phyloP scores from a whole-genome alignment of 1,140 invertebrate species.

The Trichonephila inaurata region DNA sequence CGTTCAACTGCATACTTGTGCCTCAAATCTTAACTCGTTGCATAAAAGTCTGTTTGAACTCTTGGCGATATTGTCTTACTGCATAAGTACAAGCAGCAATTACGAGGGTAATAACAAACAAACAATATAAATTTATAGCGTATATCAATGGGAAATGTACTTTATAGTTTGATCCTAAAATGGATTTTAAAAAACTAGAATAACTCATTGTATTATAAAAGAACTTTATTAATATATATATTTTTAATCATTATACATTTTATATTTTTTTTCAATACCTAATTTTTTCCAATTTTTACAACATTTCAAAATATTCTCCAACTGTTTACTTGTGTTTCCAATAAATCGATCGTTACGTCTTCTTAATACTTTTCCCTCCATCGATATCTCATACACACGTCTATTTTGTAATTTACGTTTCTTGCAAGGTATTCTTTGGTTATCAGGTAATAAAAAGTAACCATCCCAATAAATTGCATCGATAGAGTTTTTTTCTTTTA shows the following conservation, averaged over 20 bases:
- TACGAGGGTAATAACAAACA: not conserved
- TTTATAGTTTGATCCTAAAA: too few species aligned
- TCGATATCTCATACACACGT: conserved; percentile 14
- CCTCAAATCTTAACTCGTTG: not conserved
- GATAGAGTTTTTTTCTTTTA: not conserved
- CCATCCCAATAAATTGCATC: conserved; percentile 33
- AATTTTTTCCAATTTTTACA: too few species aligned
- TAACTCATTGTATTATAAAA: too few species aligned
- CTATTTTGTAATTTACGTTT: not conserved
- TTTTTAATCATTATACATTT: too few species aligned
- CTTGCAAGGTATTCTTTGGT: not conserved
- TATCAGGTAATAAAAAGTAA: conserved; percentile 12
- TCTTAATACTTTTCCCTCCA: not conserved
- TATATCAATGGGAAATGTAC: not conserved
- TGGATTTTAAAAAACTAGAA: too few species aligned
- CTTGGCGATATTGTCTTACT: not conserved
- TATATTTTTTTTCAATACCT: too few species aligned
- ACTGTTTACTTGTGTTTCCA: too few species aligned
- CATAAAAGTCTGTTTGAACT: not conserved
- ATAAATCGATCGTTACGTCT: not conserved
- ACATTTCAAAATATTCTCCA: too few species aligned
- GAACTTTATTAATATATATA: too few species aligned
- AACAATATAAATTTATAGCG: not conserved
- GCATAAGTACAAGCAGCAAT: not conserved
- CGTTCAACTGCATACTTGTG: not conserved